Conservation (phyloP, 2,797 vertebrate species). For the Bothrops alternatus region DNA sequence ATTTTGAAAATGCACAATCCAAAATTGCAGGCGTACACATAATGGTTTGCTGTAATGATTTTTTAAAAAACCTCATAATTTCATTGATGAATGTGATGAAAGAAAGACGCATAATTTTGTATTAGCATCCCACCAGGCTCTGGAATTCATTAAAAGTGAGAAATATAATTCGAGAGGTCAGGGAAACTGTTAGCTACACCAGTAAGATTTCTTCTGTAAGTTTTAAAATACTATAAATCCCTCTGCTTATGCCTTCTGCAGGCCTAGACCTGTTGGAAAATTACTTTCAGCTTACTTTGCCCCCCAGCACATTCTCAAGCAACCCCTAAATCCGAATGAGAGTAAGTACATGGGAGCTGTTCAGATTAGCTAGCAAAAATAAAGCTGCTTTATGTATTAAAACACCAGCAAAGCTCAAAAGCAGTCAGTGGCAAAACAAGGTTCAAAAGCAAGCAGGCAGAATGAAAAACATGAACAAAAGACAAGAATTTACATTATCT, state of each 20-base stretch:
- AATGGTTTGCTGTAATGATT: neutral
- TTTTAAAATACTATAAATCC: neutral
- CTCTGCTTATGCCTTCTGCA: neutral
- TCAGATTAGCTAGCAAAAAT: neutral
- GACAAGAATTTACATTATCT: neutral
- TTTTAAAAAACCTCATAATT: neutral
- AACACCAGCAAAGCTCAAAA: neutral
- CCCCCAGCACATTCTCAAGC: neutral
- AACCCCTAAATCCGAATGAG: neutral
- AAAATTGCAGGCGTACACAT: neutral
- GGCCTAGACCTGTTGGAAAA: neutral
- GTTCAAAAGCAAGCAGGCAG: neutral
- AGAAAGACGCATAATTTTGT: neutral
- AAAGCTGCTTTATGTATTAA: neutral
- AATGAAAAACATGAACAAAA: neutral
- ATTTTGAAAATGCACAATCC: neutral
- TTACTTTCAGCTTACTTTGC: neutral
- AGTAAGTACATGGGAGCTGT: neutral
- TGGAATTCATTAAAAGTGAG: neutral
- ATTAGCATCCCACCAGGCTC: neutral
- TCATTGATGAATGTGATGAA: neutral
- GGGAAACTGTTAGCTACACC: neutral
- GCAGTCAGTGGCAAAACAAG: neutral
- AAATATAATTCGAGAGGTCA: neutral
- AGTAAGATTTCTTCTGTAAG: neutral